These are phyloP conservation scores for Teleogryllus oceanicus DNA, from an alignment of 2,888 invertebrate species.

Conservation along the genomic window DNA sequence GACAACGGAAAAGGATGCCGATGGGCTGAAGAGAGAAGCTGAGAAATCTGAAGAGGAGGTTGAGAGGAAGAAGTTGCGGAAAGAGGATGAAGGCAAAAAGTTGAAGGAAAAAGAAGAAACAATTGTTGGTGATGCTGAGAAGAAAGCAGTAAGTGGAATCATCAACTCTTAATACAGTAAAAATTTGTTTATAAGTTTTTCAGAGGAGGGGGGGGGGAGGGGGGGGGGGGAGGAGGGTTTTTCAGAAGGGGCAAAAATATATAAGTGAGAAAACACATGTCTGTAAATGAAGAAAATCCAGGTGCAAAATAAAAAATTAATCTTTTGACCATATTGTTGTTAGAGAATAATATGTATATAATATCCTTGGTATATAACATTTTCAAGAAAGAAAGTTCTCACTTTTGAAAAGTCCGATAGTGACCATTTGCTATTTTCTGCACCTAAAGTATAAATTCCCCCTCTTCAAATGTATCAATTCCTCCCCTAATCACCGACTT, in stretches of 20 bases:
- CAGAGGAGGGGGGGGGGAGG: too few relatives aligned
- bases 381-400: too few relatives aligned
- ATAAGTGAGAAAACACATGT: background rate
- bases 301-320: too few relatives aligned
- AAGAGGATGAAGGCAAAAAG: slow-evolving; percentile 44
- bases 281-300: background rate
- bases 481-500: too few relatives aligned
- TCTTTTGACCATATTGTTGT: too few relatives aligned
- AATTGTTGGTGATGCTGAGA: slow-evolving; percentile 39
- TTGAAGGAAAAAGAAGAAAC: slow-evolving; percentile 20
- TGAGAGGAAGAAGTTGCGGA: slow-evolving; percentile 47
- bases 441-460: too few relatives aligned
- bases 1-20: slow-evolving; percentile 43
- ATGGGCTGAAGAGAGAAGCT: slow-evolving; percentile 48
- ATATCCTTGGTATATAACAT: background rate
- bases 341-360: background rate
- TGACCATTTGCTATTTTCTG: too few relatives aligned
- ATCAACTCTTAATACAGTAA: background rate
- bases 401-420: too few relatives aligned
- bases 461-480: too few relatives aligned
- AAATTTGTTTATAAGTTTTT: too few relatives aligned
- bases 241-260: too few relatives aligned
- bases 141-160: slow-evolving; percentile 44
- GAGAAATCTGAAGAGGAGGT: slow-evolving; percentile 48
- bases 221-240: too few relatives aligned